A percentile compares a stretch with the other conserved stretches of the same genome.
Conservation (phyloP, 2,888 invertebrate species). For the Synanthedon myopaeformis region DNA sequence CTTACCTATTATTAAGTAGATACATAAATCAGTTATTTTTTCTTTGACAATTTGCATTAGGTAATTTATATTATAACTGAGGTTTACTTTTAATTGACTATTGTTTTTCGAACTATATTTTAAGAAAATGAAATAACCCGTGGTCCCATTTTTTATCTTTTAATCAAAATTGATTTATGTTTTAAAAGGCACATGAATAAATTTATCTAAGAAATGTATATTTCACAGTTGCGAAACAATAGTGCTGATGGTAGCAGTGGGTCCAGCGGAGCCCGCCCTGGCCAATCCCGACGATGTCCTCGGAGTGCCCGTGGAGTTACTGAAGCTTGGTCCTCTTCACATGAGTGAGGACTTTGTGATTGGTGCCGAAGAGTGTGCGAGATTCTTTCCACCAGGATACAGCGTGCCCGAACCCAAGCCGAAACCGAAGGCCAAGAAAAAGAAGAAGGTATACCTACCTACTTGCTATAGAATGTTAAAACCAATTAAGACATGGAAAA, state of each 20-base stretch:
- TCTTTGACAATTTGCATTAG: too few relatives aligned
- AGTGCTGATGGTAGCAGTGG: slow-evolving; percentile 75
- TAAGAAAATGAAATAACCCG: too few relatives aligned
- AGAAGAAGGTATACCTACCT: slow-evolving; percentile 50
- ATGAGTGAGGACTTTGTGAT: slow-evolving; percentile 75
- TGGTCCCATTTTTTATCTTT: background rate
- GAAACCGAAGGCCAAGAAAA: slow-evolving; percentile 60
- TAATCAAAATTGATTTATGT: background rate
- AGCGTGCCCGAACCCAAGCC: slow-evolving; percentile 61
- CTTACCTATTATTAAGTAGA: too few relatives aligned
- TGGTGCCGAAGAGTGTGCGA: slow-evolving; percentile 73
- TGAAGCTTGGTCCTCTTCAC: slow-evolving; percentile 75
- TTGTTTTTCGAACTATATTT: too few relatives aligned
- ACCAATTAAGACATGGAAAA: too few relatives aligned
- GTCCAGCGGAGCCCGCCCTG: slow-evolving; percentile 73
- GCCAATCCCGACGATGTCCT: slow-evolving; percentile 73
- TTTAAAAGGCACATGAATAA: too few relatives aligned
- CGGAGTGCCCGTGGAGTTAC: slow-evolving; percentile 74
- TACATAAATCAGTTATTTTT: too few relatives aligned
- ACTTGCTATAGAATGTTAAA: too few relatives aligned
- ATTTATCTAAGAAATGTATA: too few relatives aligned
- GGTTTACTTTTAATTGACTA: too few relatives aligned
- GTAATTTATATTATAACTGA: too few relatives aligned
- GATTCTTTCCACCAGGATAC: slow-evolving; percentile 78
- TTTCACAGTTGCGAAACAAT: slow-evolving; percentile 74